Base-by-base conservation (phyloP, 2,797 vertebrate genomes). In the Cheirogaleus major region DNA sequence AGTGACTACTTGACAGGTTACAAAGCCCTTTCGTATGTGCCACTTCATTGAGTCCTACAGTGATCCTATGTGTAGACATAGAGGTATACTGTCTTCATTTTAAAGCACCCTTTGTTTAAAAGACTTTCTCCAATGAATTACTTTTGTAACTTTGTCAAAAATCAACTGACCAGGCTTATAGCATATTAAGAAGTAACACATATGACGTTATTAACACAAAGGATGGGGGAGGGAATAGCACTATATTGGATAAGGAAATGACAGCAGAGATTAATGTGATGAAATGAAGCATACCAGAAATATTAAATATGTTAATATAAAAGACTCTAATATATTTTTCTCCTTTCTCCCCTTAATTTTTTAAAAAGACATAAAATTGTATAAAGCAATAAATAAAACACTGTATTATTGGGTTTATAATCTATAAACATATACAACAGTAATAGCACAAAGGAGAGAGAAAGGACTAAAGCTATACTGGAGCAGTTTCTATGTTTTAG, bases 111-210 rank as follows among this genome's bases (percentile, higher is more conserved):
- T 69, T 73, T 94, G 18, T 87, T 75, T 45, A 80, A 83, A 81
- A 76, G 18, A 63, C 25, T 70, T 93, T 84, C 65, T 88, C 50
- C 13, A 23, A 69, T 88, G 59, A 84, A 80, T 93, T 91, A 59
- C 65, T 43, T 88, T 63, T 83, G 50, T 27, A 63, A 30, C 52
- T 81, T 67, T 95, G n/a, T 88, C 35, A 91, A 30, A 94, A 94
- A 32, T 50, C n/a, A 94, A 76, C 61, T 65, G 27, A 72, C 41
- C 20, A 38, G 23, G n/a, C 50, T 72, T 78, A 61, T 0, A 67
- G 30, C 20, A 1, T 83, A 41, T 73, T 92, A 79, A 75, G 30
- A 70, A 88, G 38, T 48, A 70, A 45, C 45, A 27, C 25, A 45
- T 48, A 18, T 72, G n/a, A 76, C 38, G 30, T 12, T 65, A 41